phyloP scores from a whole-genome alignment of 2,797 vertebrate species.

The Acomys russatus region DNA sequence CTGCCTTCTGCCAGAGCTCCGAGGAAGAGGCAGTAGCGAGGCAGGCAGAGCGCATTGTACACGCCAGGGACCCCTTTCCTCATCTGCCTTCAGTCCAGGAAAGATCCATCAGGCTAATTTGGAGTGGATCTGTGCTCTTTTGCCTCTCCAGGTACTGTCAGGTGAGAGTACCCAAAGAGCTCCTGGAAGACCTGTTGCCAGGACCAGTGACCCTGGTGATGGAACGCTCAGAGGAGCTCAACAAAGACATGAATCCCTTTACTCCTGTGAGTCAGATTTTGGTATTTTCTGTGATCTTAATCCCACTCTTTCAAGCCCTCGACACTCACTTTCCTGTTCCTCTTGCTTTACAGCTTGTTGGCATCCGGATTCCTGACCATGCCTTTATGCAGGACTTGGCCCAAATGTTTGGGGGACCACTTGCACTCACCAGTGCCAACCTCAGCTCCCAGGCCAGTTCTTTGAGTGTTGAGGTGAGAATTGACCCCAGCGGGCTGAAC shows the following conservation, averaged over 20 bases:
- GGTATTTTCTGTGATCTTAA: not conserved
- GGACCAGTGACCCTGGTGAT: slow-evolving; percentile 98
- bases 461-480: slow-evolving; percentile 92
- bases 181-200: slow-evolving; percentile 94
- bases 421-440: slow-evolving; percentile 97
- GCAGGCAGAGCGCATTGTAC: not conserved
- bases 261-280: slow-evolving; percentile 91
- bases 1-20: not conserved
- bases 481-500: not conserved
- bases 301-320: not conserved
- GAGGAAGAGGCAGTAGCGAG: not conserved
- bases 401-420: slow-evolving; percentile 92
- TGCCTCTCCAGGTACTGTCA: slow-evolving; percentile 91
- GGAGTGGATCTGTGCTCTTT: not conserved
- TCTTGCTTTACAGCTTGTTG: slow-evolving; percentile 92
- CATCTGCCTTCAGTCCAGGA: not conserved
- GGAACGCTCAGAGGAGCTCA: slow-evolving; percentile 92
- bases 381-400: slow-evolving; percentile 93
- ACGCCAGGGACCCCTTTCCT: not conserved
- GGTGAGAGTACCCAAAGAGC: slow-evolving; percentile 91
- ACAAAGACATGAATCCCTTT: slow-evolving; percentile 95
- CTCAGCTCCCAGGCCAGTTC: slow-evolving; percentile 94
- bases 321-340: not conserved
- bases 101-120: not conserved
- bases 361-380: slow-evolving; percentile 96